Evolutionary conservation across 2,797 vertebrate genomes (phyloP).

Genomic region (Cyclura pinguis): DNA sequence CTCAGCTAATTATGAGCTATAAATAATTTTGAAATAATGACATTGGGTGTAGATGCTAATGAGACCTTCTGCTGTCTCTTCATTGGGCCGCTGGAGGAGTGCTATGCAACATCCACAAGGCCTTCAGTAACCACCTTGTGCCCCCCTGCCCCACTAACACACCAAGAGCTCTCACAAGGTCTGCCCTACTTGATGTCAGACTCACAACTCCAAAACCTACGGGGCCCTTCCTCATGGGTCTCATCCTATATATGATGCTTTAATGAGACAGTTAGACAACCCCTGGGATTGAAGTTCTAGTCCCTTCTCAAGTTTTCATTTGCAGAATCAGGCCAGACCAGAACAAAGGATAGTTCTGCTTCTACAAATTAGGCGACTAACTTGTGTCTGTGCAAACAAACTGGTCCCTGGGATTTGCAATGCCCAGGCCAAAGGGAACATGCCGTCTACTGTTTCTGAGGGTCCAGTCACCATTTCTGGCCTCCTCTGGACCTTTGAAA

Average conservation of each 20-base stretch:
- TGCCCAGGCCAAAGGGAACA: too few relatives aligned
- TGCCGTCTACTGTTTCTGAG: not conserved
- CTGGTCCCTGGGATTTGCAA: not conserved
- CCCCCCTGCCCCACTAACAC: not conserved
- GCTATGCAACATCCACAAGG: not conserved
- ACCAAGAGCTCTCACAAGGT: not conserved
- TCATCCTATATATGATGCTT: constrained; percentile 53
- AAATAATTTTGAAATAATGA: constrained; percentile 11
- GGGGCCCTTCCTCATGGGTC: constrained; percentile 13
- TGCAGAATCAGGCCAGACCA: constrained; percentile 64
- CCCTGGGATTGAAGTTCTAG: constrained; percentile 22
- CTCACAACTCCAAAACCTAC: not conserved
- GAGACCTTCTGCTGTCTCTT: not conserved
- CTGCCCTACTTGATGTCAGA: not conserved
- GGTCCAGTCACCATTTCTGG: too few relatives aligned
- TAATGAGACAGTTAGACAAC: constrained; percentile 22
- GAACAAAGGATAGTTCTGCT: constrained; percentile 35
- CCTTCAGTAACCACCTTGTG: not conserved
- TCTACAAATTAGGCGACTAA: constrained; percentile 28
- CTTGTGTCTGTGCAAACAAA: not conserved
- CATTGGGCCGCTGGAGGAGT: too few relatives aligned
- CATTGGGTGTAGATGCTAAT: constrained; percentile 2
- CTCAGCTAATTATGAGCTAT: constrained; percentile 17
- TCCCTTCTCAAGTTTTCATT: not conserved
- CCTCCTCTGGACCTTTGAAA: too few relatives aligned